Base-by-base conservation (phyloP, 2,797 vertebrate species). In the Schizothorax lantsangensis region DNA sequence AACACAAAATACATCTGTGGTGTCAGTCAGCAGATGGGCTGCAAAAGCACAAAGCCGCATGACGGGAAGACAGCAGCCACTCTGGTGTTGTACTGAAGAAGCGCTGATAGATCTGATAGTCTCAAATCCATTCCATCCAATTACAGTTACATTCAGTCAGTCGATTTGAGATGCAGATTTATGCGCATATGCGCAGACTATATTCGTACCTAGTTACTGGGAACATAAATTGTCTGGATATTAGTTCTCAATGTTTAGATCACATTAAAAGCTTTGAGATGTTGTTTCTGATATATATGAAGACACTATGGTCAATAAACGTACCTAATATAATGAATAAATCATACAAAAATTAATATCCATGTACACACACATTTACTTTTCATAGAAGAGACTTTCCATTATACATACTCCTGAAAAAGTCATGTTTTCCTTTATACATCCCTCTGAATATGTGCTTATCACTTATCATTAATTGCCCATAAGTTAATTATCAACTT, bases 11-110 rank as follows among this genome's bases (percentile, higher is more conserved):
- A 64, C 71, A 57, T 86, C 86, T 77, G 75, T 77, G 59, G 75
- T 84, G 52, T 88, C 77, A 66, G 30, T 75, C 77, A 64, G 12
- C 84, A 88, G 82, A 89, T 78, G 75, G 81, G n/a, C 57, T 38
- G 64, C 64, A 78, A 72, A 69, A 38, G 38, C 84, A 79, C 57
- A 80, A 86, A 86, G 52, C 75, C 82, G 62, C 71, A 19, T 62
- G 36, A 83, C 11, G 17, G 52, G 47, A 62, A 84, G 83, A 75
- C 15, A 26, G 52, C 71, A 77, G 75, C 26, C 38, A 26, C 21
- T 83, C 69, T 36, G 30, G 72, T 36, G 15, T 12, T 38, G 45
- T 54, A 23, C 23, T 23, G 21, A 87, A 79, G 40, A 21, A 84
- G 54, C 11, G 12, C 26, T 23, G 62, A 47, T 38, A 40, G 69